phyloP scores from a whole-genome alignment of 2,113 vertebrate species.

The Anarhynchus alexandrinus region DNA sequence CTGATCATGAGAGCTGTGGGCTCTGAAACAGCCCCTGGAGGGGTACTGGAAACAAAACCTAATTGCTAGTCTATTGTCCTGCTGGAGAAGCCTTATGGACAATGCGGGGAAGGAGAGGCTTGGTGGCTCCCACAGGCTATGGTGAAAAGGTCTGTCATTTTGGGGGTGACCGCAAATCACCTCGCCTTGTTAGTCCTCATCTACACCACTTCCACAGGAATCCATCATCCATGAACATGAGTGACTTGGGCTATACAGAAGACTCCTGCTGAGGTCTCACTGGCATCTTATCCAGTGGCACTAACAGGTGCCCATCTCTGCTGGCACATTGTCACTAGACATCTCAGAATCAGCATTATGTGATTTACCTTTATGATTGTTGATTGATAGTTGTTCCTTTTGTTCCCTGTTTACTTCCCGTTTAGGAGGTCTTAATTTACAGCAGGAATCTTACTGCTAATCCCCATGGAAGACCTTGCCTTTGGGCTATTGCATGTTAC shows the following conservation, averaged over 20 bases:
- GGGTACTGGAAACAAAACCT: not conserved
- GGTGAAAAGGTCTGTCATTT: not conserved
- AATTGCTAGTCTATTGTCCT: not conserved
- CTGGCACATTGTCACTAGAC: not conserved
- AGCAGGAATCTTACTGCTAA: not conserved
- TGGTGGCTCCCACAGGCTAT: not conserved
- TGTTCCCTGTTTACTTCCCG: not conserved
- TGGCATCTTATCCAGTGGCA: not conserved
- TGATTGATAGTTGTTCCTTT: not conserved
- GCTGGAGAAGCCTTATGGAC: not conserved
- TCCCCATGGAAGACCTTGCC: not conserved
- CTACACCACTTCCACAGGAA: not conserved
- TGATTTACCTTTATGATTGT: not conserved
- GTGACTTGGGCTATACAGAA: not conserved
- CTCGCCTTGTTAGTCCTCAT: not conserved
- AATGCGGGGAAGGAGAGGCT: not conserved
- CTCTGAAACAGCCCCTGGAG: not conserved
- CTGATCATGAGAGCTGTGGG: not conserved
- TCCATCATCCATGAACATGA: not conserved
- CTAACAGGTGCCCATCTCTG: not conserved
- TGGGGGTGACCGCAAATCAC: not conserved
- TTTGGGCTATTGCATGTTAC: not conserved
- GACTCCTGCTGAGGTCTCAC: not conserved
- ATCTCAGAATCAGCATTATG: not conserved
- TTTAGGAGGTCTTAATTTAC: not conserved